Evolutionary conservation across 2,797 vertebrate genomes (phyloP).

Genomic region (Pseudomugil tenellus): DNA sequence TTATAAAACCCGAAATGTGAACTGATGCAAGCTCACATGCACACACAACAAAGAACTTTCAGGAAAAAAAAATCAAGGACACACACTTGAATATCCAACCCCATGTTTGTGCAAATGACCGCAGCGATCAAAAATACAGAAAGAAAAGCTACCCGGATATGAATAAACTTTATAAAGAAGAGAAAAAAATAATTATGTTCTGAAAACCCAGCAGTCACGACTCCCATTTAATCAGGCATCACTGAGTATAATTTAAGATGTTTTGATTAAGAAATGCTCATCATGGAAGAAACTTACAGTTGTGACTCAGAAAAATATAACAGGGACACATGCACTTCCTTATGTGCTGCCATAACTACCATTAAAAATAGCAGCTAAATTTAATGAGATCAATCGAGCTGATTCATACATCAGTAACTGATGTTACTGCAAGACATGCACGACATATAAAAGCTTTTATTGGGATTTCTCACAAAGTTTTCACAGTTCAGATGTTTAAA

Average conservation of each 20-base stretch:
- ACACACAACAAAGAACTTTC: neutral
- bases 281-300: constrained; percentile 14
- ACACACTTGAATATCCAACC: neutral
- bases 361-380: constrained; percentile 10
- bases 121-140: neutral
- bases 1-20: constrained; percentile 11
- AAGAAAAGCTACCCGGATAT: neutral
- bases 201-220: constrained; percentile 43
- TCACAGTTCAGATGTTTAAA: neutral
- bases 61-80: neutral
- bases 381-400: constrained; percentile 25
- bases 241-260: constrained; percentile 25
- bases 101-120: constrained; percentile 11
- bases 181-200: constrained; percentile 34
- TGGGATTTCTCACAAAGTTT: neutral
- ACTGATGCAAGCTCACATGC: constrained; percentile 1
- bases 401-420: neutral
- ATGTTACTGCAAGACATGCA: constrained; percentile 2
- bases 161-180: constrained; percentile 11
- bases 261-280: constrained; percentile 26
- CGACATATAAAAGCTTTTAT: neutral
- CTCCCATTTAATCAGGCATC: constrained; percentile 22
- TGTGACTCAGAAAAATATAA: constrained; percentile 34
- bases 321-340: constrained; percentile 1
- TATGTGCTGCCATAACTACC: constrained; percentile 17